Evolutionary conservation across 2,113 vertebrate genomes (phyloP).

Genomic region (Martes martes): DNA sequence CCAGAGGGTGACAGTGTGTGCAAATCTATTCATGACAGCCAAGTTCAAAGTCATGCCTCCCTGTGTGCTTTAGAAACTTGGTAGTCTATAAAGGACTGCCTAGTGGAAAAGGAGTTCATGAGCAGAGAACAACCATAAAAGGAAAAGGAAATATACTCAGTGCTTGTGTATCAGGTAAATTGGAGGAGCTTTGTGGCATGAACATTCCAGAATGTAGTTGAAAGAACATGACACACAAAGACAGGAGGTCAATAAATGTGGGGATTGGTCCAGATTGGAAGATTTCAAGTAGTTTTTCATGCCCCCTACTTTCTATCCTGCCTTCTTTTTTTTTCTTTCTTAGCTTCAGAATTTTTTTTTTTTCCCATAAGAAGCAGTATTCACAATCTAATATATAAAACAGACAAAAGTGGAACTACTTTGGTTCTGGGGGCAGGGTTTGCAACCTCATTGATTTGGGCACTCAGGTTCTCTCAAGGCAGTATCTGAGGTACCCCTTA

Average conservation of each 20-base stretch:
- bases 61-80: neutral
- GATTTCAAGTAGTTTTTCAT: neutral
- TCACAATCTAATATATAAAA: neutral
- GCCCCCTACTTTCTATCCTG: neutral
- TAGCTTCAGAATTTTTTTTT: neutral
- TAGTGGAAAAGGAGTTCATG: neutral
- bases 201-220: neutral
- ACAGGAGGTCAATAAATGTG: neutral
- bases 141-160: neutral
- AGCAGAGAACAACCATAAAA: neutral
- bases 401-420: neutral
- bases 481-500: neutral
- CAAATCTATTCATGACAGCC: neutral
- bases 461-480: neutral
- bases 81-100: neutral
- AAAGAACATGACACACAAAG: neutral
- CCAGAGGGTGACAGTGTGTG: neutral
- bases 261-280: neutral
- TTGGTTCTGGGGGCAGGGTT: rapidly evolving
- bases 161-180: neutral
- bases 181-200: neutral
- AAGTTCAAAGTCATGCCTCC: neutral
- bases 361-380: neutral
- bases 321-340: neutral
- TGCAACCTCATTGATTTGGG: neutral